Conservation (phyloP, 2,113 vertebrate species). For the Actenoides lindsayi region DNA sequence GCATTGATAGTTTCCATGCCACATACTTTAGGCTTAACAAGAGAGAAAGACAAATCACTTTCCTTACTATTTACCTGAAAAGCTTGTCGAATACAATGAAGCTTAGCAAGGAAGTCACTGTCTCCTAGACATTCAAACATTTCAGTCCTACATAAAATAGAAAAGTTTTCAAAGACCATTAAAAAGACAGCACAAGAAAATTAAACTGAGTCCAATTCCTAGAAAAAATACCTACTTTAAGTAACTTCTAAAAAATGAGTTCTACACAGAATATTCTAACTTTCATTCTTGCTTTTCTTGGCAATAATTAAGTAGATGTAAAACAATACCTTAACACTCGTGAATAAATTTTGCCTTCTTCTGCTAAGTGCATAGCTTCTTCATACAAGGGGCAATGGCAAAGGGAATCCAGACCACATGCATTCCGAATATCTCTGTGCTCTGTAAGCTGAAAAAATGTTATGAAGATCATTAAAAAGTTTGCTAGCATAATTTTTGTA, state of each 20-base stretch:
- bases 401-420: conserved; percentile 74
- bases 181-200: not conserved
- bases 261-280: not conserved
- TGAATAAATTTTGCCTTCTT: conserved; percentile 92
- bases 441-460: conserved; percentile 80
- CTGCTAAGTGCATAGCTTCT: conserved; percentile 91
- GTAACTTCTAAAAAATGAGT: not conserved
- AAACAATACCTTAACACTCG: conserved; percentile 86
- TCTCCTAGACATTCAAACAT: conserved; percentile 92
- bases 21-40: not conserved
- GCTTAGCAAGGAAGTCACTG: conserved; percentile 93
- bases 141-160: conserved; percentile 82
- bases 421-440: conserved; percentile 79
- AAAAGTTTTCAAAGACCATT: not conserved
- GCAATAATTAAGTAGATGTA: not conserved
- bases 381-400: conserved; percentile 89
- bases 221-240: not conserved
- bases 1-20: not conserved
- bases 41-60: not conserved
- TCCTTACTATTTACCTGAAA: conserved; percentile 84
- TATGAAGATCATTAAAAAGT: not conserved
- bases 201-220: not conserved
- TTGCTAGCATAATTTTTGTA: not conserved
- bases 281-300: not conserved
- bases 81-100: conserved; percentile 94